A percentile compares a stretch with the other conserved stretches of the same genome.
Conservation (phyloP, 2,113 vertebrate species). For the Galemys pyrenaicus region DNA sequence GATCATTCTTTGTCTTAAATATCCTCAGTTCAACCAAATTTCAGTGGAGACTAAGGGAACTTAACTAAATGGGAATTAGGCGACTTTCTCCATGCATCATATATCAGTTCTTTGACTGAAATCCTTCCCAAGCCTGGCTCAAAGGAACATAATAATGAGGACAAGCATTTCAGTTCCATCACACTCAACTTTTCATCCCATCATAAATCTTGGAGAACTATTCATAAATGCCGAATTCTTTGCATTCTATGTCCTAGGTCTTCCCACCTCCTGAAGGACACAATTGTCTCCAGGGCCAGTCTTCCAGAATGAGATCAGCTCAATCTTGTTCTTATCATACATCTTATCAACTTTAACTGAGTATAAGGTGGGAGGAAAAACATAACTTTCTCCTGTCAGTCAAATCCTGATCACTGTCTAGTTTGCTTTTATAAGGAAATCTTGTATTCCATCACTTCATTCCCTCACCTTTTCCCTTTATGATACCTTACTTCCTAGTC, state of each 20-base stretch:
- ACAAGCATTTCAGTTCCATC: background rate
- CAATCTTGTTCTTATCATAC: background rate
- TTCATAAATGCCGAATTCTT: too few relatives aligned
- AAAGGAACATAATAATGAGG: background rate
- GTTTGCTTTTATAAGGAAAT: constrained; percentile 2
- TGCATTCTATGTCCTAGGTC: background rate
- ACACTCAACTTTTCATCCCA: background rate
- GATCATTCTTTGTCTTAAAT: background rate
- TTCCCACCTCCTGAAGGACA: background rate
- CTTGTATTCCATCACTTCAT: background rate
- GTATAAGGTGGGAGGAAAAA: background rate
- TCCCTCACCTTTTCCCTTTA: background rate
- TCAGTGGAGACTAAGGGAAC: background rate
- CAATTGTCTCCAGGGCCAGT: background rate
- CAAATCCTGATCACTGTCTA: background rate
- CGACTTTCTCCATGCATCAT: background rate
- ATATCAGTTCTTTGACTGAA: background rate
- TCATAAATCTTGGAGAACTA: background rate
- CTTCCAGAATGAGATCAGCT: background rate
- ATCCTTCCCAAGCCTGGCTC: background rate
- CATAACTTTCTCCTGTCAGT: background rate
- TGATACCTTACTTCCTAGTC: background rate
- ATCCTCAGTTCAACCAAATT: background rate
- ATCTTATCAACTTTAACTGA: constrained; percentile 7
- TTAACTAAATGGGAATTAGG: background rate